phyloP scores from a whole-genome alignment of 2,113 vertebrate genomes.

The Pteruthius melanotis region DNA sequence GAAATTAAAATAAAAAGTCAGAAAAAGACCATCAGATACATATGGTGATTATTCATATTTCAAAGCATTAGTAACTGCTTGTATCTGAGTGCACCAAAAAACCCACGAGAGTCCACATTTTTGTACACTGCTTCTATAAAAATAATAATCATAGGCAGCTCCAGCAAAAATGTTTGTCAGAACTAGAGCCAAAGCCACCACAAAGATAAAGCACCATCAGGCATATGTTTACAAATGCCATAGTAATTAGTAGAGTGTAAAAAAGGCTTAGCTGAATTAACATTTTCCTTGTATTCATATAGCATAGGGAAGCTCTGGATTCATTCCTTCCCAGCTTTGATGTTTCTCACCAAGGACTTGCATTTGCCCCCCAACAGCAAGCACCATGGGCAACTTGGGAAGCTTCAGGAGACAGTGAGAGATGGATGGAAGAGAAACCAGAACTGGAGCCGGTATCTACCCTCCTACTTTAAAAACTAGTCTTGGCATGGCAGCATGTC shows the following conservation, averaged over 20 bases:
- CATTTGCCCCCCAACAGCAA: not conserved
- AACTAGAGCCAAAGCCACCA: conserved; percentile 29
- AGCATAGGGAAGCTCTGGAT: conserved; percentile 1
- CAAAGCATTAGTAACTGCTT: conserved; percentile 45
- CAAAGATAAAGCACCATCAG: conserved; percentile 57
- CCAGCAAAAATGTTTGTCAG: conserved; percentile 22
- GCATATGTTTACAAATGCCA: conserved; percentile 60
- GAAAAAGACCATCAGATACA: conserved; percentile 35
- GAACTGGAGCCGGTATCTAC: not conserved
- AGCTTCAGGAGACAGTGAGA: not conserved
- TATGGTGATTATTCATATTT: conserved; percentile 26
- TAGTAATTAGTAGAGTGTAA: conserved; percentile 47
- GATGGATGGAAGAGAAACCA: not conserved
- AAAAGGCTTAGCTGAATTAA: conserved; percentile 45
- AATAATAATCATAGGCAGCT: conserved; percentile 21
- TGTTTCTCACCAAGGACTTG: not conserved
- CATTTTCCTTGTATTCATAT: not conserved
- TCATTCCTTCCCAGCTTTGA: conserved; percentile 28
- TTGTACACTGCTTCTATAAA: conserved; percentile 5
- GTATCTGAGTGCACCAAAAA: conserved; percentile 40
- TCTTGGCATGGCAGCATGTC: not conserved
- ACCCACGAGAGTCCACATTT: conserved; percentile 9
- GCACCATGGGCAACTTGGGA: not conserved
- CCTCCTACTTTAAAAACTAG: not conserved
- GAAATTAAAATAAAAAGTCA: conserved; percentile 35